Conservation (phyloP, 37 sponge, comb jelly and placozoan genomes). For the Eunapius fragilis region DNA sequence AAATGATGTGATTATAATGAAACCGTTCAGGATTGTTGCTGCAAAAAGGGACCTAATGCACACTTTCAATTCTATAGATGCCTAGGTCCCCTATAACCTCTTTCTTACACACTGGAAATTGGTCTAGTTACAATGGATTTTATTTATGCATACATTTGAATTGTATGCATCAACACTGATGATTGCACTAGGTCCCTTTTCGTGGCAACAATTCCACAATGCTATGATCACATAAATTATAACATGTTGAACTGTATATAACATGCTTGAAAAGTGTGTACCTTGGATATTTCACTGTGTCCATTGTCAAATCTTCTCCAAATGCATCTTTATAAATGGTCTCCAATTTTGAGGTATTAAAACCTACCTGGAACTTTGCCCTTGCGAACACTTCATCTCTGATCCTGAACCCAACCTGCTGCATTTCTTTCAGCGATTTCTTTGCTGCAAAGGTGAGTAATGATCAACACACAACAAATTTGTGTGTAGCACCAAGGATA, state of each 20-base stretch:
- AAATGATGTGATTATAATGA: no score
- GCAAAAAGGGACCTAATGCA: no score
- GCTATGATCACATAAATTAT: not conserved
- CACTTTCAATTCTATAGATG: no score
- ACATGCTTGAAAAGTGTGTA: not conserved
- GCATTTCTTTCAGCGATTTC: not conserved
- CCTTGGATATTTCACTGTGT: constrained; percentile 9
- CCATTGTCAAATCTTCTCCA: constrained; percentile 22
- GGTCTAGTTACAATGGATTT: no score
- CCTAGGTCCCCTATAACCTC: no score
- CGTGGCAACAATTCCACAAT: no score
- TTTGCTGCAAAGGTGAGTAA: not conserved
- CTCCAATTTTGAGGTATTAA: not conserved
- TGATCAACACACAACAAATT: not conserved
- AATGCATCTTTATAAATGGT: constrained; percentile 18
- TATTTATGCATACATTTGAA: no score
- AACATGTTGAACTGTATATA: not conserved
- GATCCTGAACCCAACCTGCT: not conserved
- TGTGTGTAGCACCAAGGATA: not conserved
- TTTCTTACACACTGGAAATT: no score
- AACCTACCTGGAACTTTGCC: constrained; percentile 1
- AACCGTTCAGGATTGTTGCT: no score
- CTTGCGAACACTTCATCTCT: constrained; percentile 28
- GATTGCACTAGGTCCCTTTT: no score
- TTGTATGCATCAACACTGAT: no score